A percentile compares a stretch with the other conserved stretches of the same genome.
Evolutionary conservation across 2,797 vertebrate species (phyloP).

Genomic region (Brachyrhaphis roseni): DNA sequence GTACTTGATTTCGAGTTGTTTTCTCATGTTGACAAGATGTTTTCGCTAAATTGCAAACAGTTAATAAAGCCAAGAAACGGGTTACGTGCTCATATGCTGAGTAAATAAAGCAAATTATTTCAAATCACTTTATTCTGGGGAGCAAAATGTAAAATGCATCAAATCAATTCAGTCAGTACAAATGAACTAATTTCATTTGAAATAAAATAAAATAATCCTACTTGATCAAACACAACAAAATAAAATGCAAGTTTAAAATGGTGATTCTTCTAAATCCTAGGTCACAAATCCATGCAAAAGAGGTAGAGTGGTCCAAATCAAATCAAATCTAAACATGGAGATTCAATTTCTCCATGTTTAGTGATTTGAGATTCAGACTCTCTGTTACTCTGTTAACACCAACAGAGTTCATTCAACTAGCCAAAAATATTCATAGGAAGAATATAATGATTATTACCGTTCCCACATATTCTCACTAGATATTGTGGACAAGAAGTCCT

Average conservation of each 20-base stretch:
- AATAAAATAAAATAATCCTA: neutral
- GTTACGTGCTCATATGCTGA: neutral
- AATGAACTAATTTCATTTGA: neutral
- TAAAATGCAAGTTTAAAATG: neutral
- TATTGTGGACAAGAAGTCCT: neutral
- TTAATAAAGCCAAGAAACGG: neutral
- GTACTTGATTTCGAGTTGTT: neutral
- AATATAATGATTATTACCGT: neutral
- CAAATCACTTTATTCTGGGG: neutral
- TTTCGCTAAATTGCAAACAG: neutral
- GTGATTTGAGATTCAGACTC: neutral
- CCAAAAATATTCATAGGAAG: neutral
- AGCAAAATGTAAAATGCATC: neutral
- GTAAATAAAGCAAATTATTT: neutral
- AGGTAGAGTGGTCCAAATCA: neutral
- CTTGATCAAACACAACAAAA: neutral
- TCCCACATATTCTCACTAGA: neutral
- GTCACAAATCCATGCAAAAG: neutral
- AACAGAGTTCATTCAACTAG: neutral
- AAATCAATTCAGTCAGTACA: neutral
- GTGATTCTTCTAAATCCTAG: neutral
- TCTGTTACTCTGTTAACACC: neutral
- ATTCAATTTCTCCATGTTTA: neutral
- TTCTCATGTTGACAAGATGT: neutral
- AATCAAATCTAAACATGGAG: neutral